Base-by-base conservation (phyloP, 2,113 vertebrate species). In the Onychorhynchus coronatus region DNA sequence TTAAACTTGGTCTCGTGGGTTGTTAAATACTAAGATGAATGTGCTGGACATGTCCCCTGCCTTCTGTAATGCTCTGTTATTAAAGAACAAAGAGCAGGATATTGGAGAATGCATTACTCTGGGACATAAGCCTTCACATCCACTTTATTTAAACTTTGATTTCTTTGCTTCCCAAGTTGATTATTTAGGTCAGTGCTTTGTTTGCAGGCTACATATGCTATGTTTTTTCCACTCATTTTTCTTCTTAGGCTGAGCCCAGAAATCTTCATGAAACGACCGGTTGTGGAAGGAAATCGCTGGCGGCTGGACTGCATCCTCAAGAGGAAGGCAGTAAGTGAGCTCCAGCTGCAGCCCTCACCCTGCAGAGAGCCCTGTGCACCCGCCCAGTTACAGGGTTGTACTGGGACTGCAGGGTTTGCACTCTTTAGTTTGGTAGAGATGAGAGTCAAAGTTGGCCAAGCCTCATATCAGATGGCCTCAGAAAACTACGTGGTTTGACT, bases 211-310 rank as follows among this genome's bases (percentile, higher is more conserved):
- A 49, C 33, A 41, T n/a, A 47, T 61, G 27, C 85, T 65, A 21
- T 93, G 5, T 5, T 49, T 79, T 83, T 91, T 75, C 79, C 59
- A 80, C 73, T 49, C 8, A 42, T 95, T 95, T 86, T 4, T 96
- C 90, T 96, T 92, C 94, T 83, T 84, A 98, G 99, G 99, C 94
- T 99, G 92, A 99, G 99, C 97, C 99, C 99, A 49, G 99, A 99
- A 97, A 99, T 99, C 94, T 99, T 99, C 95, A 97, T 99, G 90
- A 99, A 99, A 96, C 98, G 99, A 27, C 99, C 99, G 0, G 99
- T 99, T 15, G 99, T 99, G 25, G 99, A 99, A 94, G 99, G 99
- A 27, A 99, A 99, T 96, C 98, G 97, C 77, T 99, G 99, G 99
- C 98, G 99, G 56, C 97, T 99, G 72, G 99, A 99, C 97, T 99